Percentiles rank a stretch among this genome's conserved stretches.
Evolutionary conservation across 2,888 invertebrate species (phyloP).

Genomic region (Ophioninae sp.): DNA sequence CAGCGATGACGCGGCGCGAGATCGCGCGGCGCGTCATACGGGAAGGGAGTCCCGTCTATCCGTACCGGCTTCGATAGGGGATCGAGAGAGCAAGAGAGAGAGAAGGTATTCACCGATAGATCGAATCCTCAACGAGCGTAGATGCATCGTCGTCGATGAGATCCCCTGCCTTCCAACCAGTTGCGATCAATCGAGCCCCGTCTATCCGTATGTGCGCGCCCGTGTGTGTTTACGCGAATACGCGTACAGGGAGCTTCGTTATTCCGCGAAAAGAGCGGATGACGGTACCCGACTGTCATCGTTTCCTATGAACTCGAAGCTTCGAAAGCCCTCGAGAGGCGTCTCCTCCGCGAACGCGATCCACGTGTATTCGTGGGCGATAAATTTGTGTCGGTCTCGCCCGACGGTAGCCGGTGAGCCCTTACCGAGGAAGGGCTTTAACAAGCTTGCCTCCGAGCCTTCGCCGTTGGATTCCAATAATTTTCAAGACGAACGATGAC

Average conservation of each 20-base stretch:
- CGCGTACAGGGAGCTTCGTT: conserved; percentile 42
- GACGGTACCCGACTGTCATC: conserved; percentile 21
- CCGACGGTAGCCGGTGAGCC: no score
- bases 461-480: no score
- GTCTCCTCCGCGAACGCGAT: no score
- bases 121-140: conserved; percentile 47
- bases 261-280: conserved; percentile 34
- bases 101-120: conserved; percentile 10
- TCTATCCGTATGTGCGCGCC: not conserved
- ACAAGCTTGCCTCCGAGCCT: no score
- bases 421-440: no score
- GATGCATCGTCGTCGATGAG: conserved; percentile 35
- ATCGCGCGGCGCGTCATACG: conserved; percentile 33
- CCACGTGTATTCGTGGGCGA: no score
- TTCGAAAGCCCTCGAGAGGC: not conserved
- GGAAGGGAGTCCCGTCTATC: conserved; percentile 20
- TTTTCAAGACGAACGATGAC: no score
- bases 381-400: no score
- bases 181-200: conserved; percentile 59
- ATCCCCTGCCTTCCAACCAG: conserved; percentile 51
- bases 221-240: no score
- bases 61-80: no score
- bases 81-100: no score
- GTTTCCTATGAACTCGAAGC: conserved; percentile 8
- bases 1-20: conserved; percentile 19